These are phyloP conservation scores for Formica aserva DNA, from an alignment of 2,888 invertebrate genomes.

Conservation along the genomic window DNA sequence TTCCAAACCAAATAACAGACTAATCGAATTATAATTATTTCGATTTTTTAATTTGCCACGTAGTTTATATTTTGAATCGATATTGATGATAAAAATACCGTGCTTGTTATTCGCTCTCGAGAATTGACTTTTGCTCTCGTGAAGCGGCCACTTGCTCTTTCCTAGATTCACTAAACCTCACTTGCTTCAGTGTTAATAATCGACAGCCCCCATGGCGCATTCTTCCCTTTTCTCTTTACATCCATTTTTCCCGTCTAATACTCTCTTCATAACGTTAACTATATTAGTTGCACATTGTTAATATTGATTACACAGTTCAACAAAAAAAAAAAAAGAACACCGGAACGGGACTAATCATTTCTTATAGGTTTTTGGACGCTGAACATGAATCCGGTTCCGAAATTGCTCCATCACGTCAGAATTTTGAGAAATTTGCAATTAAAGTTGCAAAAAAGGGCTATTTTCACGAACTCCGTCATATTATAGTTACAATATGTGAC, in stretches of 20 bases:
- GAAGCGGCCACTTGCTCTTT: conserved; percentile 3
- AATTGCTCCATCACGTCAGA: too few relatives aligned
- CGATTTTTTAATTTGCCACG: neutral
- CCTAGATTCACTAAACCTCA: neutral
- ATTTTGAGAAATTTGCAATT: too few relatives aligned
- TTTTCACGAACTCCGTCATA: too few relatives aligned
- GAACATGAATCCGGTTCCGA: too few relatives aligned
- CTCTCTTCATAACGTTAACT: neutral
- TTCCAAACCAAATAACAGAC: neutral
- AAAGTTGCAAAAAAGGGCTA: too few relatives aligned
- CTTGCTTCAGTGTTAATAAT: conserved; percentile 9
- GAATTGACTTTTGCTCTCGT: neutral
- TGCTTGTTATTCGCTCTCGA: neutral
- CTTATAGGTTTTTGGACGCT: too few relatives aligned
- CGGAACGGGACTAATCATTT: too few relatives aligned
- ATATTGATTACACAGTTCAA: neutral
- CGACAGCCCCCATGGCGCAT: neutral
- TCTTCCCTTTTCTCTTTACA: neutral
- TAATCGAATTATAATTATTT: neutral
- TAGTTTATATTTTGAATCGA: neutral
- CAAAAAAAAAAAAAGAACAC: too few relatives aligned
- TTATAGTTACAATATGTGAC: too few relatives aligned
- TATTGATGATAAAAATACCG: neutral
- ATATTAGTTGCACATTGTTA: neutral
- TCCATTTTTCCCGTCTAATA: neutral